These are phyloP conservation scores for Amphiprion percula DNA, from an alignment of 2,113 vertebrate genomes.

Conservation along the genomic window DNA sequence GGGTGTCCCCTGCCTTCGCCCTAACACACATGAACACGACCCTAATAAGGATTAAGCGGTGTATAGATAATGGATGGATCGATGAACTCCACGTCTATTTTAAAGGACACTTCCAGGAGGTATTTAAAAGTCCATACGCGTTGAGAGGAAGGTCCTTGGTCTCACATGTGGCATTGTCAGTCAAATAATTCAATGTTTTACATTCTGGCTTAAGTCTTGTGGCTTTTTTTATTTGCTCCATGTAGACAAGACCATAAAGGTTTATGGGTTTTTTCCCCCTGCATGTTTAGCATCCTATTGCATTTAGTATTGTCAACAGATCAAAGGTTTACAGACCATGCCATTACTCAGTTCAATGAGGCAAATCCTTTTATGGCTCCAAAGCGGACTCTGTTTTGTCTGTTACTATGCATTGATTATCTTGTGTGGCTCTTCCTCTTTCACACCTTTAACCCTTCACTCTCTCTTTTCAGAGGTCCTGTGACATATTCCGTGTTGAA, in stretches of 20 bases:
- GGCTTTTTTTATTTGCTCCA: not conserved
- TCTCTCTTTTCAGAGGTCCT: constrained; percentile 80
- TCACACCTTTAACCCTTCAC: constrained; percentile 35
- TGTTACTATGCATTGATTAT: constrained; percentile 11
- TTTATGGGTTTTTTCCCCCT: constrained; percentile 8
- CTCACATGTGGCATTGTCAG: constrained; percentile 46
- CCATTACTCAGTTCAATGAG: constrained; percentile 18
- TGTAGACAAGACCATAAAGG: constrained; percentile 6
- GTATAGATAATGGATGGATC: too few relatives aligned
- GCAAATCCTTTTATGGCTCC: not conserved
- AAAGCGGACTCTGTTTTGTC: constrained; percentile 1
- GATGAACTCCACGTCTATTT: constrained; percentile 23
- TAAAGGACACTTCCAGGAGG: constrained; percentile 16
- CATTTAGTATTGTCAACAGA: constrained; percentile 36
- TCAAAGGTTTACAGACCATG: constrained; percentile 41
- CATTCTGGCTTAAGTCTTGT: not conserved
- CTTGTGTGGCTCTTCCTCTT: not conserved
- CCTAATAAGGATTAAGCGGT: too few relatives aligned
- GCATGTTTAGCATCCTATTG: constrained; percentile 29
- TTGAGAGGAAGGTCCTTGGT: not conserved
- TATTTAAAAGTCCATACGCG: constrained; percentile 37
- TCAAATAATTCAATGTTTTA: constrained; percentile 24
- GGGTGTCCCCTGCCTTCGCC: too few relatives aligned
- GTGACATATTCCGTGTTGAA: constrained; percentile 65
- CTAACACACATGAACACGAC: too few relatives aligned